Base-by-base conservation (phyloP, 2,888 invertebrate genomes). In the Drosophila atroscutellata region DNA sequence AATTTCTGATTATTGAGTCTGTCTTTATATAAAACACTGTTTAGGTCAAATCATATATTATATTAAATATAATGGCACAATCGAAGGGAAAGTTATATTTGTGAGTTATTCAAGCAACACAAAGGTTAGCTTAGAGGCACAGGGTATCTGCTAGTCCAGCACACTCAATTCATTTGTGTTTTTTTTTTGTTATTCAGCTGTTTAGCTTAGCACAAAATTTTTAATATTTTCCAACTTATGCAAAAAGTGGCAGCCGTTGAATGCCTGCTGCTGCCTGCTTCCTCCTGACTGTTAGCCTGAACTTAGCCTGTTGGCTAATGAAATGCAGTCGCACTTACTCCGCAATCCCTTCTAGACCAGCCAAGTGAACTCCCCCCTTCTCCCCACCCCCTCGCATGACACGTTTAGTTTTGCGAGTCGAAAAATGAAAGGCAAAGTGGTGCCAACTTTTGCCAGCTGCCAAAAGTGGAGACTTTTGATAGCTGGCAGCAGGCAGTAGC, bases 191-290 rank as follows among this genome's bases (percentile, higher is more conserved):
- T 42, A 28, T 47, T 49, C 66, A 68, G 36, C 71, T 74, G 75
- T 77, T 77, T 74, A 75, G 75, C 67, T 77, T 71, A 72, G 77
- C 73, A 70, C 69, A 80, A 74, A 69, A 30, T 60, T 83, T 85
- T 89, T 89, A 81, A 89, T 85, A 85, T 85, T 89, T 87, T 84
- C 90, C 62, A 89, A 85, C 88, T 85, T 85, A 87, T 89, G 88
- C 80, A 68, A 71, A 86, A 85, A 84, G 87, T 79, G 89, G 71
- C 89, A 86, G 84, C 72, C 86, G 86, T 66, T 63, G 69, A 62
- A 69, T 68, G 75, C 70, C 61, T 69, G 61, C 63, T 45, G 45
- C 45, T 18, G 54, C 18, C 37, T n/a, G 30, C 20, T 8, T 30
- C 11, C 20, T 32, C 34, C 24, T 36, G 24, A 18, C 50, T 28